These are phyloP conservation scores for Megaceryle maxima DNA, from an alignment of 2,113 vertebrate species.

Conservation along the genomic window DNA sequence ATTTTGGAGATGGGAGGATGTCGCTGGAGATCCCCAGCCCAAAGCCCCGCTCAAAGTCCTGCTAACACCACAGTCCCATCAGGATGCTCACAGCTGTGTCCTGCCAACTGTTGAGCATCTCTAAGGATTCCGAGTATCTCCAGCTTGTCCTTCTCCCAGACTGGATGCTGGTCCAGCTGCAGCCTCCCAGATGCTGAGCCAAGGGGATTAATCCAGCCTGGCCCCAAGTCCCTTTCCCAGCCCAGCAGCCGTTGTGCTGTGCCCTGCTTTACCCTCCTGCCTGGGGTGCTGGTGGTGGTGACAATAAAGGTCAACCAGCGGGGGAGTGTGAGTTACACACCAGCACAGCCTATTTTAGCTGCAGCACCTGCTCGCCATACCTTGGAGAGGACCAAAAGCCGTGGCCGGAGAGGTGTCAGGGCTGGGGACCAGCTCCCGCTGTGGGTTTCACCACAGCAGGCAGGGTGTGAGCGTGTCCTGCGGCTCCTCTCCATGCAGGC, in stretches of 20 bases:
- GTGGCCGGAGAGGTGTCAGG: neutral
- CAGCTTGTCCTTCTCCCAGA: neutral
- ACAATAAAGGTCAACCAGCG: neutral
- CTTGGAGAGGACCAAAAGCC: neutral
- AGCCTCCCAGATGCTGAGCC: neutral
- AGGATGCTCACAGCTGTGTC: neutral
- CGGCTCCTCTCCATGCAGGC: constrained; percentile 65
- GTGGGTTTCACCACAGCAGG: fast-evolving
- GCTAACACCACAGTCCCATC: neutral
- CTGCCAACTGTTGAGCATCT: neutral
- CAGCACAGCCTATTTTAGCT: neutral
- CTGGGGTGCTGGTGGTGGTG: neutral
- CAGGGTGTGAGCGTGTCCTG: fast-evolving
- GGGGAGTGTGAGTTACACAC: neutral
- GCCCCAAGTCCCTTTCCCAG: neutral
- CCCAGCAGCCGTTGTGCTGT: neutral
- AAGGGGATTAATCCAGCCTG: neutral
- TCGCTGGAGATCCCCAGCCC: neutral
- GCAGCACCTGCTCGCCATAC: neutral
- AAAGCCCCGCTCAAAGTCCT: neutral
- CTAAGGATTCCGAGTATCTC: neutral
- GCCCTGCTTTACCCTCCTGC: neutral
- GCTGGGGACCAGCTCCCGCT: neutral
- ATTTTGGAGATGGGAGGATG: neutral
- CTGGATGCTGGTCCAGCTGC: neutral